Evolutionary conservation across 1,140 invertebrate genomes (phyloP).

Genomic region (Achatina immaculata): DNA sequence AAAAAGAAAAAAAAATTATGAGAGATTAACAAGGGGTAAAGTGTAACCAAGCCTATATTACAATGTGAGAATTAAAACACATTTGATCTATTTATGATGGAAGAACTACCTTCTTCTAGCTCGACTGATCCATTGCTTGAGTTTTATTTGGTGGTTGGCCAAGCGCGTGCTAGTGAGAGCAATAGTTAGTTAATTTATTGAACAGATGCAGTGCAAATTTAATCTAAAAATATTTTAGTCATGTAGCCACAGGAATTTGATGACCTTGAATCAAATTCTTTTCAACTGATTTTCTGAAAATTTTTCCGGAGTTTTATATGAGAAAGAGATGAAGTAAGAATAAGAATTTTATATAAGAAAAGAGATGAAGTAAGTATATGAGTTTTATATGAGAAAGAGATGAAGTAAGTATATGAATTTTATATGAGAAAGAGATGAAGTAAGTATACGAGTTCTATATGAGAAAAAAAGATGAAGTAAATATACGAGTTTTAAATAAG

Average conservation of each 20-base stretch:
- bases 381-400: no score
- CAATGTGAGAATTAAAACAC: neutral
- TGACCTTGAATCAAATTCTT: no score
- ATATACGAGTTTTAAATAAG: no score
- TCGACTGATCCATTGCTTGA: slow-evolving; percentile 35
- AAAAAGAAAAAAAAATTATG: neutral
- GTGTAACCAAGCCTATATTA: neutral
- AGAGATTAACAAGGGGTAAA: neutral
- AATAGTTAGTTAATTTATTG: neutral
- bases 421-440: no score
- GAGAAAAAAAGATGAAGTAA: no score
- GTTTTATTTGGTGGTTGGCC: slow-evolving; percentile 31
- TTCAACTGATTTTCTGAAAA: no score
- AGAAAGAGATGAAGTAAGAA: no score
- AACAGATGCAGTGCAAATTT: neutral
- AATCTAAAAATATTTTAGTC: neutral
- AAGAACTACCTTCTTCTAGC: slow-evolving; percentile 32
- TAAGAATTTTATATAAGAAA: no score
- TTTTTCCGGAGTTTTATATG: no score
- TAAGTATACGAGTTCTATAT: no score
- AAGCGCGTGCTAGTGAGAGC: slow-evolving; percentile 28
- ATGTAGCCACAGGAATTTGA: neutral
- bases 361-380: no score
- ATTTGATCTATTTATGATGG: neutral
- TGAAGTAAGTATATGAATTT: no score